Conservation (phyloP, 2,797 vertebrate species). For the Ceryle rudis region DNA sequence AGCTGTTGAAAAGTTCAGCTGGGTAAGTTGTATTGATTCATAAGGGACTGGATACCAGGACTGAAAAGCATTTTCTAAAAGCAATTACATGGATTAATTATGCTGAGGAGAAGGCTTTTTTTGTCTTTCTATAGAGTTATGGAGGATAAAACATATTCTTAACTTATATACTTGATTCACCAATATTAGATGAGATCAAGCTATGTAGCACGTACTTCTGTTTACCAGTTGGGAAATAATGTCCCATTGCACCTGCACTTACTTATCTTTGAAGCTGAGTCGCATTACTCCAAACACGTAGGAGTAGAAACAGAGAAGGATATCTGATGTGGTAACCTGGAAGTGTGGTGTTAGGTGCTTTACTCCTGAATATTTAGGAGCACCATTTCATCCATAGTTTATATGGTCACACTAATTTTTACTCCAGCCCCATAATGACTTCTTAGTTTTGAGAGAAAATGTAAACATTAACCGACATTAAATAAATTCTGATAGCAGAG, state of each 20-base stretch:
- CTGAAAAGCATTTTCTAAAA: background rate
- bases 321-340: constrained; percentile 21
- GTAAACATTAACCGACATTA: background rate
- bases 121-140: background rate
- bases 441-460: background rate
- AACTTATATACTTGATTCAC: background rate
- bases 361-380: background rate
- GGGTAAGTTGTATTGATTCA: background rate
- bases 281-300: background rate
- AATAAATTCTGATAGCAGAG: background rate
- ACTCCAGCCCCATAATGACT: background rate
- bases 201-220: background rate
- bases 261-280: background rate
- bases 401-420: background rate
- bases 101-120: background rate
- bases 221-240: background rate
- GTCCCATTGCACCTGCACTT: background rate
- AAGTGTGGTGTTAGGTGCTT: background rate
- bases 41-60: background rate
- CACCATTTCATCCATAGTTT: background rate
- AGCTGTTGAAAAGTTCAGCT: background rate
- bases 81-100: background rate
- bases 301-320: background rate
- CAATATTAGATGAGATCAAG: background rate
- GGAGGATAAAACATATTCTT: background rate